Conservation (phyloP, 2,888 invertebrate genomes). For the Cataglyphis rosenhaueri region DNA sequence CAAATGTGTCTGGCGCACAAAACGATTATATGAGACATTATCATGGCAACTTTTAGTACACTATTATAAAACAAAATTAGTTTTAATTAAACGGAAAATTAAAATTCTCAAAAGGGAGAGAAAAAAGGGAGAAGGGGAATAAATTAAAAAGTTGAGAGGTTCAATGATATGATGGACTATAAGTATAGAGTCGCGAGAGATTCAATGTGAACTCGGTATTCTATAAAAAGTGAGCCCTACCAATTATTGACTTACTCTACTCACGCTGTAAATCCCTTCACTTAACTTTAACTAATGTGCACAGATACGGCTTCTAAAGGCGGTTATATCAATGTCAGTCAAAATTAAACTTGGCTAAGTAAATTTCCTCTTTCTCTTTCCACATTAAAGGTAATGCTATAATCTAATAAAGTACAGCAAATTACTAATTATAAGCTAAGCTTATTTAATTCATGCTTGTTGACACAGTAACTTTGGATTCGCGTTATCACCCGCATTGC, state of each 20-base stretch:
- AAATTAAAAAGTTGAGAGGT: slow-evolving; percentile 15
- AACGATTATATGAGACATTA: not conserved
- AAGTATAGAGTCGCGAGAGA: not conserved
- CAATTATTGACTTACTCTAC: slow-evolving; percentile 30
- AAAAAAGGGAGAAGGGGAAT: not conserved
- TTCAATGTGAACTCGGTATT: not conserved
- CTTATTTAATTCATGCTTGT: slow-evolving; percentile 2
- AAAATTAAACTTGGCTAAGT: not conserved
- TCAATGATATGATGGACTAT: not conserved
- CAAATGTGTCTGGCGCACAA: not conserved
- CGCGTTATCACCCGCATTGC: not conserved
- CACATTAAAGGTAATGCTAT: not conserved
- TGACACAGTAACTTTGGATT: not conserved
- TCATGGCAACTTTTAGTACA: not conserved
- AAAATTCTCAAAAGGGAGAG: not conserved
- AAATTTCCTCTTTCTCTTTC: slow-evolving; percentile 6
- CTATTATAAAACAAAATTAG: slow-evolving; percentile 3
- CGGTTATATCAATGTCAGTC: not conserved
- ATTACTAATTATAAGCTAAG: not conserved
- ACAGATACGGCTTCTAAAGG: not conserved
- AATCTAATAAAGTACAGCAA: not conserved
- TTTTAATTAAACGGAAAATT: slow-evolving; percentile 4
- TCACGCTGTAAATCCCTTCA: not conserved
- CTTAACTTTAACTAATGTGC: slow-evolving; percentile 1
- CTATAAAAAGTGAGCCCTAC: not conserved